These are phyloP conservation scores for Astropecten irregularis DNA, from an alignment of 53 echinoderm and acorn worm species.

Conservation along the genomic window DNA sequence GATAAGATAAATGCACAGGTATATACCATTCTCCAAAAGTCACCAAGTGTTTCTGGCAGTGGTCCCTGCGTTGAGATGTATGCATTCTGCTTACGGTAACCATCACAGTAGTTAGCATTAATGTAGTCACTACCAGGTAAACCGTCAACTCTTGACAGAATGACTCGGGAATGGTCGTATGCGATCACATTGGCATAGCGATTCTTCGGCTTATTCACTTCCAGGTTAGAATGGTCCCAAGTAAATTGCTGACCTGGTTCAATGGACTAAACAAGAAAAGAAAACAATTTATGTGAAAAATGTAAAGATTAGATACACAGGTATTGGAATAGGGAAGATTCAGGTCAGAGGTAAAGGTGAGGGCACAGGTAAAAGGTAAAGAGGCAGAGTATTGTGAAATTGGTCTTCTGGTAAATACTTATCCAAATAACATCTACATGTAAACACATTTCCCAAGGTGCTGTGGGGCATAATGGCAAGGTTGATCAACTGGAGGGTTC, in stretches of 20 bases:
- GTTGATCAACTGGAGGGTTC: too few species aligned
- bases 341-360: too few species aligned
- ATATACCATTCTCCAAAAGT: conserved; percentile 94
- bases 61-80: conserved; percentile 98
- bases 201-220: conserved; percentile 97
- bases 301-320: not conserved
- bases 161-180: conserved; percentile 96
- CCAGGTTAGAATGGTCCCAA: conserved; percentile 99
- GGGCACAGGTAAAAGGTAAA: too few species aligned
- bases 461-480: too few species aligned
- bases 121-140: conserved; percentile 95
- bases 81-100: conserved; percentile 96
- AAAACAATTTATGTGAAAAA: not conserved
- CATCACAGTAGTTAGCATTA: conserved; percentile 99
- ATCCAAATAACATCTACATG: too few species aligned
- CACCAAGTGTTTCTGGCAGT: conserved; percentile 91
- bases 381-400: too few species aligned
- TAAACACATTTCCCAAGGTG: too few species aligned
- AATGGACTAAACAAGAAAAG: conserved; percentile 74
- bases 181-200: conserved; percentile 99
- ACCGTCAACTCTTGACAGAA: conserved; percentile 82
- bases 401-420: too few species aligned
- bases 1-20: too few species aligned
- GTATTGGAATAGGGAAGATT: not conserved
- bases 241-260: conserved; percentile 99